Percentiles rank a stretch among this genome's conserved stretches.
These are phyloP conservation scores for Xylota sylvarum DNA, from an alignment of 2,888 invertebrate species.

Conservation along the genomic window DNA sequence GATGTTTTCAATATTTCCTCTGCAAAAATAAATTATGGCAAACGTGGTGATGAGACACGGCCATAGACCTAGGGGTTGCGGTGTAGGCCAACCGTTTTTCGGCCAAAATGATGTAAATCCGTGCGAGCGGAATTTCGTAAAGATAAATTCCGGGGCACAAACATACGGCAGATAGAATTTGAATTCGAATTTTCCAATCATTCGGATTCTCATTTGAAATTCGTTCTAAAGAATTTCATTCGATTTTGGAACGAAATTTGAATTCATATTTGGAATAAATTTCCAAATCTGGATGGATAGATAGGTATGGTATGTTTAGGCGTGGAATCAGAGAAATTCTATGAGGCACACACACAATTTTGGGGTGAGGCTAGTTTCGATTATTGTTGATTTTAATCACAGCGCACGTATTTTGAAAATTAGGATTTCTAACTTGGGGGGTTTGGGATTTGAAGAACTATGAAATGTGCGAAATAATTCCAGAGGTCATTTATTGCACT, in stretches of 20 bases:
- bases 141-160: conserved; percentile 2
- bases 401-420: too few relatives aligned
- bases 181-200: conserved; percentile 58
- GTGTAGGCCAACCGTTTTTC: conserved; percentile 1
- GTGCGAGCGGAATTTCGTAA: conserved; percentile 1
- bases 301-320: too few relatives aligned
- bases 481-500: too few relatives aligned
- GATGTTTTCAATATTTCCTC: conserved; percentile 42
- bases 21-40: conserved; percentile 49
- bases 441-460: too few relatives aligned
- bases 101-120: conserved; percentile 22
- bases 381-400: too few relatives aligned
- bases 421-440: too few relatives aligned
- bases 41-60: conserved; percentile 1
- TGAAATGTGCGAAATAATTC: too few relatives aligned
- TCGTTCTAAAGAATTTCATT: conserved; percentile 27
- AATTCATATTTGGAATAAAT: conserved; percentile 42
- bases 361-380: too few relatives aligned
- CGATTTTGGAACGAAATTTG: conserved; percentile 32
- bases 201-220: conserved; percentile 43
- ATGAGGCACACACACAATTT: too few relatives aligned
- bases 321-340: too few relatives aligned
- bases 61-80: neutral
- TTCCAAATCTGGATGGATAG: neutral
- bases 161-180: conserved; percentile 5